These are phyloP conservation scores for Calameuta filiformis DNA, from an alignment of 2,888 invertebrate genomes.

Conservation along the genomic window DNA sequence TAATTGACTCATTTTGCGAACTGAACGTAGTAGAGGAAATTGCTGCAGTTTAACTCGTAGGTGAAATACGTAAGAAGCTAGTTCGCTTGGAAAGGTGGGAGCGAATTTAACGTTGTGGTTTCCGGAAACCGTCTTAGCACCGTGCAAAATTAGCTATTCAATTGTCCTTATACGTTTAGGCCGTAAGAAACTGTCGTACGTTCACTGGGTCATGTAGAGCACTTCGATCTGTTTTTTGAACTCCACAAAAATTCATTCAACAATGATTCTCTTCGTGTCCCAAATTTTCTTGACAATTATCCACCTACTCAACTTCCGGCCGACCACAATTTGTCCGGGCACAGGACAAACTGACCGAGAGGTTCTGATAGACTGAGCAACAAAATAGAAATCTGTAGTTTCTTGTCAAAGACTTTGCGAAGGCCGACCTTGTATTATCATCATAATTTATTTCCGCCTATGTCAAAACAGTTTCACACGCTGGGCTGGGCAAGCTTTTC, in stretches of 20 bases:
- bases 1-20: neutral
- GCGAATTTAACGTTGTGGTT: neutral
- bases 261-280: neutral
- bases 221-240: neutral
- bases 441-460: conserved; percentile 1
- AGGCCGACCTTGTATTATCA: conserved; percentile 6
- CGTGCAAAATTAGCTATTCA: neutral
- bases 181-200: neutral
- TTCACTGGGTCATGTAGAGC: neutral
- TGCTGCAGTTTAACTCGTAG: neutral
- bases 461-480: conserved; percentile 4
- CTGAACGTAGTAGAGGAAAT: neutral
- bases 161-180: neutral
- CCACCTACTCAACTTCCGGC: neutral
- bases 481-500: neutral
- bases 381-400: conserved; percentile 17
- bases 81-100: neutral
- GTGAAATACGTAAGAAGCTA: neutral
- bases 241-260: neutral
- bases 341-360: neutral
- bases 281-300: neutral
- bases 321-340: neutral
- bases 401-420: conserved; percentile 8
- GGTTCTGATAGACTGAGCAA: conserved; percentile 9
- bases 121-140: neutral